Conservation (phyloP, 2,888 invertebrate species). For the Polydrusus tereticollis region DNA sequence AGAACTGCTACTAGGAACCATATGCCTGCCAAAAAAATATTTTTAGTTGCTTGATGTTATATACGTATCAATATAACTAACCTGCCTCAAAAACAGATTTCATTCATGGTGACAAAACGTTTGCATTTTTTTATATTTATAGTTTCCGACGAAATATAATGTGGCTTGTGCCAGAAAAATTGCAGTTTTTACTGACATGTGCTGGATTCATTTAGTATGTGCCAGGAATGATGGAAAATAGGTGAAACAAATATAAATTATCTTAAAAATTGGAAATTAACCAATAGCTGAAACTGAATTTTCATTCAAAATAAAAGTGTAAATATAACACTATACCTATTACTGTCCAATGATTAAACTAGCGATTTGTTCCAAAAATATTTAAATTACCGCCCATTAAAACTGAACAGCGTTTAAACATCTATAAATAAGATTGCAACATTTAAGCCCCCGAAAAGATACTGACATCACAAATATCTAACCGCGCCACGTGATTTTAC, state of each 20-base stretch:
- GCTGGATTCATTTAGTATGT: constrained; percentile 3
- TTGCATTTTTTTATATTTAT: background rate
- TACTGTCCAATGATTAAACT: too few relatives aligned
- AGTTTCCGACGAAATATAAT: background rate
- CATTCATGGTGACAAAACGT: background rate
- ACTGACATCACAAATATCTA: too few relatives aligned
- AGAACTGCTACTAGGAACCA: background rate
- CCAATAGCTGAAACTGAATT: too few relatives aligned
- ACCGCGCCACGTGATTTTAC: too few relatives aligned
- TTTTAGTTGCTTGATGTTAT: background rate
- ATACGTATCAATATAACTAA: constrained; percentile 14
- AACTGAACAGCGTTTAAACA: too few relatives aligned
- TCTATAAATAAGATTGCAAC: too few relatives aligned
- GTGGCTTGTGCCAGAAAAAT: background rate
- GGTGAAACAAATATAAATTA: background rate
- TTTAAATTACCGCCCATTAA: too few relatives aligned
- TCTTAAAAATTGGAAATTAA: background rate
- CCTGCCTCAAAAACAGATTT: background rate
- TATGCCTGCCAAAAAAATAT: constrained; percentile 3
- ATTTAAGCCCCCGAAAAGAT: too few relatives aligned
- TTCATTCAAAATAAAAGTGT: too few relatives aligned
- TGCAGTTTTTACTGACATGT: background rate
- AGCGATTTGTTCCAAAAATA: too few relatives aligned
- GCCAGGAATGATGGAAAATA: background rate
- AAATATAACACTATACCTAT: too few relatives aligned